These are phyloP conservation scores for Stigmatopora nigra DNA, from an alignment of 2,113 vertebrate genomes.

Conservation along the genomic window DNA sequence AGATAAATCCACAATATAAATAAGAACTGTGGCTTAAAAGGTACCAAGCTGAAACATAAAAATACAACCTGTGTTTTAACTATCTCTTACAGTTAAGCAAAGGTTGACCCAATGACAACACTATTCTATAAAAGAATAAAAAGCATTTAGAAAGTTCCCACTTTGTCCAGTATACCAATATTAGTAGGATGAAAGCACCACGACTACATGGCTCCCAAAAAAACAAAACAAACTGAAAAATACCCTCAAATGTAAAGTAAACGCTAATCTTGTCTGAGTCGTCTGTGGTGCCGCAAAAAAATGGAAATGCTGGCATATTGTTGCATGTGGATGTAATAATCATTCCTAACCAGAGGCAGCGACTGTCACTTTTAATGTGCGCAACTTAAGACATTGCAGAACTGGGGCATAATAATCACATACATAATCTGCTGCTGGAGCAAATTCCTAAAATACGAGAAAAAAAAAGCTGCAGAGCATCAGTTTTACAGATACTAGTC, in stretches of 20 bases:
- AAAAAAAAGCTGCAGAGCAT: not conserved
- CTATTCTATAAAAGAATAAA: conserved; percentile 58
- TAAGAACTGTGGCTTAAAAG: conserved; percentile 53
- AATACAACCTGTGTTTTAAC: conserved; percentile 53
- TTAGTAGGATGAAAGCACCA: conserved; percentile 37
- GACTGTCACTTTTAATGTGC: conserved; percentile 37
- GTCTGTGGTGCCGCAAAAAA: conserved; percentile 47
- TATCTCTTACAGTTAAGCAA: conserved; percentile 40
- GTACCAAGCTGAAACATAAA: conserved; percentile 36
- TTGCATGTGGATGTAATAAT: conserved; percentile 47
- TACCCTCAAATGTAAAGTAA: conserved; percentile 37
- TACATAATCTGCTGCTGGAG: conserved; percentile 16
- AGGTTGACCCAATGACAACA: conserved; percentile 49
- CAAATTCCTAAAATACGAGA: conserved; percentile 11
- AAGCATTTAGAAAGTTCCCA: conserved; percentile 50
- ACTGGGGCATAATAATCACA: conserved; percentile 23
- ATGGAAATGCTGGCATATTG: conserved; percentile 31
- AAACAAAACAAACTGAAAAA: conserved; percentile 31
- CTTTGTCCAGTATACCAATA: conserved; percentile 41
- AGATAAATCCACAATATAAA: conserved; percentile 48
- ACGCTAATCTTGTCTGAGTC: conserved; percentile 49
- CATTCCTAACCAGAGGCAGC: conserved; percentile 39
- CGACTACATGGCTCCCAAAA: not conserved
- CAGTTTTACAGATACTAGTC: not conserved
- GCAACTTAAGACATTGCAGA: conserved; percentile 25